Evolutionary conservation across 2,888 invertebrate genomes (phyloP), one percentile per base, ranked within the genome.

Genomic region (Incurvaria masculella): DNA sequence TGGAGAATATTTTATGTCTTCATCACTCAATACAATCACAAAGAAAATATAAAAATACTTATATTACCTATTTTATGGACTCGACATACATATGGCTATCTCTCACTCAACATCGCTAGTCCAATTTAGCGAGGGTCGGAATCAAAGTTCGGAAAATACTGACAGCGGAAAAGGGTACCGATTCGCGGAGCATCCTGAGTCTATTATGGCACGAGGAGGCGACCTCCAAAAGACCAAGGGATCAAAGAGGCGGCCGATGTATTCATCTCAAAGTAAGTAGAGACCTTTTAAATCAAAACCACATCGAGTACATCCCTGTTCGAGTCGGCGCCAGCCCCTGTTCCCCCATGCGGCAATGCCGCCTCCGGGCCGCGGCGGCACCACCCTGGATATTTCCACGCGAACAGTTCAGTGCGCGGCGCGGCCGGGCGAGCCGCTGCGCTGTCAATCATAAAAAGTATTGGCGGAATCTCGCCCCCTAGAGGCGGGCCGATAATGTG

Each of bases 361-460:
- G 33, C 4, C 11, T 3, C 11, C 33, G 6, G 33, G 6, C 33
- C 33, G 23, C 23, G n/a, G n/a, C 33, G 11, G 4, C 33, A 14
- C 14, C 33, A 33, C 33, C 33, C 14, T 33, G 14, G 6, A n/a
- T 33, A 33, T 33, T 33, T 11, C 33, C 33, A n/a, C 3, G 14
- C 33, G 33, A 33, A 72, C 74, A 66, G 72, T 48, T 67, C 70
- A 66, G 60, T 73, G 71, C 64, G 65, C 69, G 69, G 72, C 68
- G 72, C 73, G 72, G 73, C 73, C 73, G 75, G 68, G 58, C 74
- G 72, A 56, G 64, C 66, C 62, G 69, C 73, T 74, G 75, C 72
- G 70, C 71, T 73, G 74, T 74, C 74, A 75, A 75, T 78, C 74
- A 78, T 75, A 75, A 74, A 64, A 64, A 68, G 68, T 66, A 58